Evolutionary conservation across 1,140 invertebrate species (phyloP).

Genomic region (Limonius californicus): DNA sequence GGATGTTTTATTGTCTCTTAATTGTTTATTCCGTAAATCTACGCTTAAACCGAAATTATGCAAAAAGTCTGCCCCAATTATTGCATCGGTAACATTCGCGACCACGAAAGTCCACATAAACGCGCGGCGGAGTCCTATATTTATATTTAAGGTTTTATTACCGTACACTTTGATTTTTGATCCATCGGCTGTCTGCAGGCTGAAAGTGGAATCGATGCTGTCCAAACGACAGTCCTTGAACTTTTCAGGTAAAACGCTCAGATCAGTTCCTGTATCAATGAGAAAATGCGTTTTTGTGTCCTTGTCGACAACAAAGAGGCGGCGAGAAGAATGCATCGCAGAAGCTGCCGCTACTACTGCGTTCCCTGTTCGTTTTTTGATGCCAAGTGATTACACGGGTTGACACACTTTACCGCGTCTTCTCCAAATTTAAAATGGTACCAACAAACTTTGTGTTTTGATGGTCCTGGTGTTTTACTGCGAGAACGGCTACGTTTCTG

Average conservation of each 20-base stretch:
- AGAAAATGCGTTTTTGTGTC: slow-evolving; percentile 18
- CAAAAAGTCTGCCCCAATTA: slow-evolving; percentile 47
- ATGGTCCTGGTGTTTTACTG: too few species aligned
- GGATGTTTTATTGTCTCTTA: slow-evolving; percentile 38
- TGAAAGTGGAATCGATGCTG: slow-evolving; percentile 23
- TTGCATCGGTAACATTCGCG: slow-evolving; percentile 41
- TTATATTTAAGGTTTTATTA: slow-evolving; percentile 31
- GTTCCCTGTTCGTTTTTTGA: not conserved
- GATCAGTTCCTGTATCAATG: slow-evolving; percentile 18
- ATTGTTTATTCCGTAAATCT: slow-evolving; percentile 33
- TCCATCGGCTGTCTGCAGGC: slow-evolving; percentile 33
- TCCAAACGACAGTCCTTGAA: too few species aligned
- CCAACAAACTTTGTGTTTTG: too few species aligned
- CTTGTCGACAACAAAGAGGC: slow-evolving; percentile 25
- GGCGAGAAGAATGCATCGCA: not conserved
- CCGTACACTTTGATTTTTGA: slow-evolving; percentile 42
- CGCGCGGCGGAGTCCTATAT: slow-evolving; percentile 38
- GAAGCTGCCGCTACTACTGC: not conserved
- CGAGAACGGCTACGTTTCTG: too few species aligned
- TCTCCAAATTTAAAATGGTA: too few species aligned
- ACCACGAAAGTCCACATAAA: slow-evolving; percentile 45
- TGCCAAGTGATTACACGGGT: too few species aligned
- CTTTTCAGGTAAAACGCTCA: not conserved
- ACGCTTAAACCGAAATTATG: slow-evolving; percentile 39
- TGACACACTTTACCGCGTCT: too few species aligned